Base-by-base conservation (phyloP, 2,797 vertebrate genomes). In the Falco concolor region DNA sequence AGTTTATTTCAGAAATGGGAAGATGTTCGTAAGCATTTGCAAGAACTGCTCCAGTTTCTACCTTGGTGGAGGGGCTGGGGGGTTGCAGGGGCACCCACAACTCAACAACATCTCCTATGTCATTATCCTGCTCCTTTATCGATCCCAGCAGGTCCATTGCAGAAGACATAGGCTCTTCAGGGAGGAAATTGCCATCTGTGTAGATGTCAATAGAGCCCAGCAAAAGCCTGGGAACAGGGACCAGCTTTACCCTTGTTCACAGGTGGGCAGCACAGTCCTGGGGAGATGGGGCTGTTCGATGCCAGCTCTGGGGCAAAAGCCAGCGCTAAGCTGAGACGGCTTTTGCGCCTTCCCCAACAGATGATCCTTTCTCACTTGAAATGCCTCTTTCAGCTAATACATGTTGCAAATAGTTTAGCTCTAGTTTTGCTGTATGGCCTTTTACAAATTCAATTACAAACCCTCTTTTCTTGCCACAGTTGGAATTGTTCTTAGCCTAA, bases 391-490 rank as follows among this genome's bases (percentile, higher is more conserved):
- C 83, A 52, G 47, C 32, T 79, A 90, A 93, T 74, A 24, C 4
- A 57, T 19, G 49, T 84, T 53, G 24, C 22, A 11, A 82, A 59
- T 23, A 76, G 47, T 89, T 84, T 30, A 76, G 83, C 83, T 95
- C 77, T 81, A 44, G 77, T 96, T 93, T 49, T 92, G 75, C 91
- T 93, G 52, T 6, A 20, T 2, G 36, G 74, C 74, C 74, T 93
- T 95, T 90, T 76, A 45, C 63, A 75, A 80, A 87, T 92, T 91
- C 63, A 93, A 90, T 95, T 97, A 96, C 49, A 34, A 89, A 50
- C 63, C 40, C 75, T 97, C 93, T 96, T 91, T 90, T 96, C 92
- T 94, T 15, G 64, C 84, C 91, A 78, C 86, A 93, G 57, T 47
- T 10, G 36, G 83, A 70, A 85, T 87, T 87, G 72, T 78, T 93